Percentiles rank a stretch among this genome's conserved stretches.
Conservation (phyloP, 2,888 invertebrate genomes). For the Ectropis crepuscularia region DNA sequence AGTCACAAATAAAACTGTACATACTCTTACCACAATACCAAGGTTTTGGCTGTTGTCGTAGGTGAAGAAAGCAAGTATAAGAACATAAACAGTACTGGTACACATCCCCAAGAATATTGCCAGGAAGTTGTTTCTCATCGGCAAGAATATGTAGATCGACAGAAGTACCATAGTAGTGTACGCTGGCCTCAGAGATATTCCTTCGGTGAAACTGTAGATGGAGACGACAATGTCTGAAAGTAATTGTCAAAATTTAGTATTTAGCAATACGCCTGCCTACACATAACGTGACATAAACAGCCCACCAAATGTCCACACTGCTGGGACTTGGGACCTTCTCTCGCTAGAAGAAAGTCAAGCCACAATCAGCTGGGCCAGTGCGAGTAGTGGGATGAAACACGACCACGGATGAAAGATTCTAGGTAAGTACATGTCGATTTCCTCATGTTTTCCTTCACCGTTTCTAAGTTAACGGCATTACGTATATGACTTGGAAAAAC, state of each 20-base stretch:
- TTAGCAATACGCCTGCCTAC: too few species aligned
- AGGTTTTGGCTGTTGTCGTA: slow-evolving; percentile 63
- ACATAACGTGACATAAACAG: too few species aligned
- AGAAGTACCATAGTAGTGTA: slow-evolving; percentile 90
- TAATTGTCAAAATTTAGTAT: not conserved
- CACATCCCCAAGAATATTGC: slow-evolving; percentile 88
- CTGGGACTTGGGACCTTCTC: too few species aligned
- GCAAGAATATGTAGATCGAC: slow-evolving; percentile 93
- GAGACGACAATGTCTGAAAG: slow-evolving; percentile 87
- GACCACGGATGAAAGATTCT: too few species aligned
- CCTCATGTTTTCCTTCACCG: too few species aligned
- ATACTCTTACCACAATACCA: slow-evolving; percentile 67
- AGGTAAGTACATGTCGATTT: too few species aligned
- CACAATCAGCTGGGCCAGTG: too few species aligned
- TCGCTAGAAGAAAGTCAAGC: too few species aligned
- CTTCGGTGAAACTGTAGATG: slow-evolving; percentile 85
- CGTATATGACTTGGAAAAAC: too few species aligned
- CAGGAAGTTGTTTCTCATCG: slow-evolving; percentile 89
- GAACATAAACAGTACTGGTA: slow-evolving; percentile 88
- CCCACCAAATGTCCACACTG: too few species aligned
- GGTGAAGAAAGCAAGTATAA: slow-evolving; percentile 70
- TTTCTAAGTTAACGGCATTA: too few species aligned
- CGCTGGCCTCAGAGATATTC: slow-evolving; percentile 86
- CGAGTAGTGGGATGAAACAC: too few species aligned
- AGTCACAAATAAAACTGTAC: slow-evolving; percentile 28